Evolutionary conservation across 2,888 invertebrate genomes (phyloP), one percentile per base, ranked within the genome.

Genomic region (Patella ulyssiponensis): DNA sequence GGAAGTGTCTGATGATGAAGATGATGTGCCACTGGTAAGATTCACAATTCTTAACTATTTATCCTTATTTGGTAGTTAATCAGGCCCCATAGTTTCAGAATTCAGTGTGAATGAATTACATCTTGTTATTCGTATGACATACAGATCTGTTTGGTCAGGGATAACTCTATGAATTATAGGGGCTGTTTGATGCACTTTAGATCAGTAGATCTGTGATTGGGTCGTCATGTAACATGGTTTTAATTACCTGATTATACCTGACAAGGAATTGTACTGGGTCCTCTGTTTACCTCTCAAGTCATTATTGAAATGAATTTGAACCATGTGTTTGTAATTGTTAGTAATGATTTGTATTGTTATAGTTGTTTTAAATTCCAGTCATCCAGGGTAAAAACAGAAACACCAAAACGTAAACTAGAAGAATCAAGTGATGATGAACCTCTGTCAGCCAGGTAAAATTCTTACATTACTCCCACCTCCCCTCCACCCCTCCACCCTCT

Each of bases 381-480:
- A 56, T 76, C 75, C 23, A 82, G 77, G 80, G 85, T 78, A 78
- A 85, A 79, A 79, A 82, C 72, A 75, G 74, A 71, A 73, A 80
- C 69, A 20, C 73, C 53, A 72, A 64, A 81, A 76, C 33, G 84
- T 76, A 75, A 82, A 80, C 71, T 84, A 20, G 88, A 87, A 27
- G 88, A 88, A 74, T 87, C 87, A 79, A 89, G 89, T 77, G 90
- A 89, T 82, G 88, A 89, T 84, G 86, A 84, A 51, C 90, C 89
- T n/a, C 77, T 89, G 12, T 85, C 87, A 23, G 81, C 85, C 33
- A 88, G 88, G 88, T 90, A 80, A 71, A 73, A 15, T 4, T 4
- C 17, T 1, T 44, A 44, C 44, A 44, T 44, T 44, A 5, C 7
- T 3, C 44, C 44, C 7, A 2, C 44, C 3, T 4, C 33, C 33